Conservation (phyloP, 2,888 invertebrate genomes). For the Morinoia aosen region DNA sequence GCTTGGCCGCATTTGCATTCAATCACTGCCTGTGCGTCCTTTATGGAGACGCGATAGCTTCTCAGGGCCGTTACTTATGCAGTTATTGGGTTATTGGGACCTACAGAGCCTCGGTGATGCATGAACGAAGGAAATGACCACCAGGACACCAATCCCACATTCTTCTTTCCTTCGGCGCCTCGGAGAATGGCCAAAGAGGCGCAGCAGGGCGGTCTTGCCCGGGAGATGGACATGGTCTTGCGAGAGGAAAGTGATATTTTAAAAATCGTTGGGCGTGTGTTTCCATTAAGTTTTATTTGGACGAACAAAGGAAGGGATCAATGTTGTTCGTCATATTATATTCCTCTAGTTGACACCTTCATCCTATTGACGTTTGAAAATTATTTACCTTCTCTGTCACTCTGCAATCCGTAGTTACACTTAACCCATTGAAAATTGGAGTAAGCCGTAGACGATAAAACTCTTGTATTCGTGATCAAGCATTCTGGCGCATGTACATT, state of each 20-base stretch:
- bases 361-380: no score
- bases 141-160: constrained; percentile 47
- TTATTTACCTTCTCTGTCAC: no score
- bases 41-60: constrained; percentile 53
- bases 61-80: constrained; percentile 53
- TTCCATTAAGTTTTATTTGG: no score
- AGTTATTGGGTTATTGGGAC: constrained; percentile 52
- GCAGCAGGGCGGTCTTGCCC: not conserved
- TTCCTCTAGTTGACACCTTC: no score
- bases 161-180: constrained; percentile 46
- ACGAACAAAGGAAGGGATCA: no score
- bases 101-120: constrained; percentile 51
- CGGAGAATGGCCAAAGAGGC: not conserved
- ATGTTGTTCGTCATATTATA: no score
- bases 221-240: not conserved
- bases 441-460: no score
- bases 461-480: no score
- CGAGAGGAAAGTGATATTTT: not conserved
- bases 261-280: not conserved
- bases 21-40: constrained; percentile 49
- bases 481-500: no score
- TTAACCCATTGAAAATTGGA: no score
- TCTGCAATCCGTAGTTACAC: no score
- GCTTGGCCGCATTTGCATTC: constrained; percentile 48
- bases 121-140: constrained; percentile 50